Base-by-base conservation (phyloP, 2,888 invertebrate genomes). In the Plutella xylostella region DNA sequence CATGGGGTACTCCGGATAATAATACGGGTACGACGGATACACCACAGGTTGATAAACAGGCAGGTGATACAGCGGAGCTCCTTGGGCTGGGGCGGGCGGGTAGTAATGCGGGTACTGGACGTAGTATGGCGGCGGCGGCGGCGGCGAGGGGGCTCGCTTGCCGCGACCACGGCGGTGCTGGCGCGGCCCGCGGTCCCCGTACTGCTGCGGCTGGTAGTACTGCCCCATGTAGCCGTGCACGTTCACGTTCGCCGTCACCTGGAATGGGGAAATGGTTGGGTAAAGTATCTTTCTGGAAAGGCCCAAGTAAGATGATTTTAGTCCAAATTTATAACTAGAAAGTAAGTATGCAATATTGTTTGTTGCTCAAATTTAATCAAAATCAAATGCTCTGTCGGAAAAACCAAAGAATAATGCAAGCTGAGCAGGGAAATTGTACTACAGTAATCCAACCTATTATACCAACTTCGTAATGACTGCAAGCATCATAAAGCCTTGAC, bases 231-330 rank as follows among this genome's bases (percentile, higher is more conserved):
- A 87, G 30, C 88, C 86, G 60, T 89, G 89, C 53, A 89, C 80
- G 68, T 88, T 89, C 4, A 89, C 88, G 68, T 90, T 90, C 42
- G 89, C 88, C 20, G 89, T 87, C 49, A 89, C 87, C 58, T 85
- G 86, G 18, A n/a, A n/a, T n/a, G n/a, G 12, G 31, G 31, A 31
- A 14, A 4, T 14, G n/a, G n/a, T n/a, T n/a, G n/a, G n/a, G n/a
- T n/a, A n/a, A n/a, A n/a, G n/a, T n/a, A n/a, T n/a, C n/a, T n/a
- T n/a, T n/a, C n/a, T n/a, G n/a, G n/a, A n/a, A n/a, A n/a, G n/a
- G n/a, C n/a, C n/a, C n/a, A n/a, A n/a, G n/a, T n/a, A n/a, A n/a
- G n/a, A n/a, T n/a, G n/a, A n/a, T n/a, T n/a, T n/a, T n/a, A n/a
- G n/a, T n/a, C n/a, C n/a, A n/a, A n/a, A n/a, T n/a, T n/a, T n/a